Conservation (phyloP, 2,113 vertebrate genomes). For the Psittacara wagleri region DNA sequence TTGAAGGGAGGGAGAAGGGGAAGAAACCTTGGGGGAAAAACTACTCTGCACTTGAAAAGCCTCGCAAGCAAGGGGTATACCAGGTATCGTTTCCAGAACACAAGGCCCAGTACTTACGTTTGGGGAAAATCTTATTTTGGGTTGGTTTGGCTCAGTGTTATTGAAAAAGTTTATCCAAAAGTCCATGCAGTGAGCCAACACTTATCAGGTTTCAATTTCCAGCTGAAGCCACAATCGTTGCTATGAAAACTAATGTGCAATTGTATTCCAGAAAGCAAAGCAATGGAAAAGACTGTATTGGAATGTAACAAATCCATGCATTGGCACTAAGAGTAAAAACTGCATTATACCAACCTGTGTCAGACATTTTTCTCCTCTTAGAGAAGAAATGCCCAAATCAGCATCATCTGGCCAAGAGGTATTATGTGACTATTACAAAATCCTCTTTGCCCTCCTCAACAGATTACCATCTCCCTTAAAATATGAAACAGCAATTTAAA, state of each 20-base stretch:
- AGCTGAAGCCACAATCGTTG: constrained; percentile 36
- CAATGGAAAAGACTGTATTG: constrained; percentile 9
- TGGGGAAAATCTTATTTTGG: not conserved
- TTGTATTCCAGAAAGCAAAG: constrained; percentile 44
- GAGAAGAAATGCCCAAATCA: not conserved
- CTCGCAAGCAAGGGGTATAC: not conserved
- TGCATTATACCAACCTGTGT: not conserved
- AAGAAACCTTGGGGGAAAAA: not conserved
- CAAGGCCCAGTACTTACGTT: not conserved
- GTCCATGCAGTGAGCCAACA: not conserved
- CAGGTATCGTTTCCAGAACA: not conserved
- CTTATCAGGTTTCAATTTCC: constrained; percentile 59
- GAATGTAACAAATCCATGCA: not conserved
- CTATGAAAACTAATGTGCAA: constrained; percentile 52
- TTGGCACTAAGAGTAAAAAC: not conserved
- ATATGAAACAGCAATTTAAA: not conserved
- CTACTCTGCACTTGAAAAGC: not conserved
- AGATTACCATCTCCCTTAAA: not conserved
- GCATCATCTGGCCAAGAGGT: not conserved
- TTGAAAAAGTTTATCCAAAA: constrained; percentile 22
- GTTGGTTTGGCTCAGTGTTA: constrained; percentile 22
- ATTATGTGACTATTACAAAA: not conserved
- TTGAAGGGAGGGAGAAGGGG: not conserved
- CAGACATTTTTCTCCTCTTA: not conserved
- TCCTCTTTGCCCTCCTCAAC: not conserved